Base-by-base conservation (phyloP, 2,888 invertebrate genomes). In the Ellobium chinense region DNA sequence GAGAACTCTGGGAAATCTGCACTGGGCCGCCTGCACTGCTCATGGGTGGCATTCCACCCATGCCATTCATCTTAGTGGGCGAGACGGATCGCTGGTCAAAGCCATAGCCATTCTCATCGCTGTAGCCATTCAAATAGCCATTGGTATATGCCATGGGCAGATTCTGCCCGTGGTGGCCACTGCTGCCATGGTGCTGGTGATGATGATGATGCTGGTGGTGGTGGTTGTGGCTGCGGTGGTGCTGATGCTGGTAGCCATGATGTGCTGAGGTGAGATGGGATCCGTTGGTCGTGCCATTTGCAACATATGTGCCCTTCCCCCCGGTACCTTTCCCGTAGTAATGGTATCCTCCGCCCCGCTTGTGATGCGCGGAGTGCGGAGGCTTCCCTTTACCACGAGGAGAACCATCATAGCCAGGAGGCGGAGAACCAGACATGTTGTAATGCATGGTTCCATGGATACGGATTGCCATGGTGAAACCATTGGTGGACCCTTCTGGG, bases 381-480 rank as follows among this genome's bases (percentile, higher is more conserved):
- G 70, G 62, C 29, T 75, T 75, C 3, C 75, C 66, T 56, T 80
- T 80, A 21, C 80, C 69, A 9, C 80, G 68, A 1, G 80, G 80
- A 14, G 80, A 80, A 7, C 75, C 80, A 70, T 80, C 80, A 69
- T 69, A 80, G 3, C 74, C 73, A 27, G 66, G 65, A 1, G 58
- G 63, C 21, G 74, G 74, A 29, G 80, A 74, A n/a, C 78, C 78
- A 39, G 69, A 69, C 74, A 68, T 68, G 21, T 58, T 74, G 66
- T 74, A 80, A 36, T 80, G 80, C 80, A 74, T 68, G 36, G 62
- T 75, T 21, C 80, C 80, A 70, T 69, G 75, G 27, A 80, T 80
- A 34, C 80, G 65, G 27, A 80, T 68, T 21, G 80, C 80, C 75
- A 69, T 70, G 12, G 75, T 69, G 29, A 80, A 66, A 29, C 75